A percentile compares a stretch with the other conserved stretches of the same genome.
Evolutionary conservation across 2,797 vertebrate genomes (phyloP).

Genomic region (Periparus ater): DNA sequence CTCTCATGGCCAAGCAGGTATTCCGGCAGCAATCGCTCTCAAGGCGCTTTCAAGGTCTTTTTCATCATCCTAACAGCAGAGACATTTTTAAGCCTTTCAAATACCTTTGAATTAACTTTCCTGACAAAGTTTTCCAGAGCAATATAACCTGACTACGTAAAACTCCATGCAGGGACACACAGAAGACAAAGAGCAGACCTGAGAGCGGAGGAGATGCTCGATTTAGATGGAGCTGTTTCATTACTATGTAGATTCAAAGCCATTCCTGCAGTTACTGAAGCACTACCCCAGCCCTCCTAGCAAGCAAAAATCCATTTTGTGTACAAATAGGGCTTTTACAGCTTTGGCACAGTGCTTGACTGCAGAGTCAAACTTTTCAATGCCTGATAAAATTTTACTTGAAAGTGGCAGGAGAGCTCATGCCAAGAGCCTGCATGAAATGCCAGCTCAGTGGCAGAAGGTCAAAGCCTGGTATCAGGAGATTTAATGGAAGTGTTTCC

Average conservation of each 20-base stretch:
- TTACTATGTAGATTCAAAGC: neutral
- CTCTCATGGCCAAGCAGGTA: neutral
- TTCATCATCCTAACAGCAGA: neutral
- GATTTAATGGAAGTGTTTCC: conserved; percentile 1
- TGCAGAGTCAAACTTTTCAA: neutral
- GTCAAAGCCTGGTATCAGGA: conserved; percentile 17
- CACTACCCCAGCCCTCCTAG: neutral
- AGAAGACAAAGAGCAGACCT: neutral
- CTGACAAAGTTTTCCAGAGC: neutral
- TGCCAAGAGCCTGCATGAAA: conserved; percentile 6
- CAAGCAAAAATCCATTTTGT: neutral
- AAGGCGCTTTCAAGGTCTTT: neutral
- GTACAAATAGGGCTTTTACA: conserved; percentile 30
- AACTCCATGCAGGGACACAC: neutral
- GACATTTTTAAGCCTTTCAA: neutral
- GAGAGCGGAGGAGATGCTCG: accelerated
- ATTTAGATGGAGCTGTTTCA: neutral
- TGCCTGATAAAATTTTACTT: conserved; percentile 32
- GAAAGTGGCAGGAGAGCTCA: conserved; percentile 1
- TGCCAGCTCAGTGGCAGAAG: conserved; percentile 31
- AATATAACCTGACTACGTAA: neutral
- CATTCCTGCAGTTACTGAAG: neutral
- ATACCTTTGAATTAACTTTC: neutral
- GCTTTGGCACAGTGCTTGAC: neutral
- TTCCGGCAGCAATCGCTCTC: neutral